These are phyloP conservation scores for Acestrorhynchus altus DNA, from an alignment of 2,797 vertebrate species.

Conservation along the genomic window DNA sequence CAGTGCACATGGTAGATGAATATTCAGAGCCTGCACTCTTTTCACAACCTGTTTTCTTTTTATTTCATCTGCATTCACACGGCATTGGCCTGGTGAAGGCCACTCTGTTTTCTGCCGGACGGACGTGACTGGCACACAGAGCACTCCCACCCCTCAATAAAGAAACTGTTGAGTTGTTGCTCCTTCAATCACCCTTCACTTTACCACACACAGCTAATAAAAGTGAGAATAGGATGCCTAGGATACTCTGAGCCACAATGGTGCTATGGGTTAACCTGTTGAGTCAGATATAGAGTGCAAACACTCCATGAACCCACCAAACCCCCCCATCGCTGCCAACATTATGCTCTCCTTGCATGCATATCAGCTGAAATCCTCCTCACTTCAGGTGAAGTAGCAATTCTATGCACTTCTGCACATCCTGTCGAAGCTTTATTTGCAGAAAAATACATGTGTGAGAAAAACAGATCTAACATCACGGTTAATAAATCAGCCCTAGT, in stretches of 20 bases:
- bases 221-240: too few species aligned
- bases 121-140: constrained; percentile 48
- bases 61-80: constrained; percentile 50
- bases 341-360: background rate
- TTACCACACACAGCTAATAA: constrained; percentile 7
- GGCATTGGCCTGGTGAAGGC: constrained; percentile 31
- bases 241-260: background rate
- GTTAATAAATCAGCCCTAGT: background rate
- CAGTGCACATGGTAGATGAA: constrained; percentile 62
- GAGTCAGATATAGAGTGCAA: background rate
- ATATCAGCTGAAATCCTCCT: background rate
- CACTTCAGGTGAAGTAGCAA: background rate
- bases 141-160: constrained; percentile 1
- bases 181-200: background rate
- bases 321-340: background rate
- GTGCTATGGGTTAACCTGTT: constrained; percentile 1
- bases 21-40: constrained; percentile 64
- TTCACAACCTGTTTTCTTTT: constrained; percentile 22
- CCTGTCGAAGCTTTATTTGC: background rate
- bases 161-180: constrained; percentile 19
- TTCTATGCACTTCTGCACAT: background rate
- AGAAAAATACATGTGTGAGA: background rate
- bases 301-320: background rate
- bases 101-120: constrained; percentile 10
- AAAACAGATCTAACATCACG: background rate